Conservation (phyloP, 2,888 invertebrate species). For the Griposia aprilina region DNA sequence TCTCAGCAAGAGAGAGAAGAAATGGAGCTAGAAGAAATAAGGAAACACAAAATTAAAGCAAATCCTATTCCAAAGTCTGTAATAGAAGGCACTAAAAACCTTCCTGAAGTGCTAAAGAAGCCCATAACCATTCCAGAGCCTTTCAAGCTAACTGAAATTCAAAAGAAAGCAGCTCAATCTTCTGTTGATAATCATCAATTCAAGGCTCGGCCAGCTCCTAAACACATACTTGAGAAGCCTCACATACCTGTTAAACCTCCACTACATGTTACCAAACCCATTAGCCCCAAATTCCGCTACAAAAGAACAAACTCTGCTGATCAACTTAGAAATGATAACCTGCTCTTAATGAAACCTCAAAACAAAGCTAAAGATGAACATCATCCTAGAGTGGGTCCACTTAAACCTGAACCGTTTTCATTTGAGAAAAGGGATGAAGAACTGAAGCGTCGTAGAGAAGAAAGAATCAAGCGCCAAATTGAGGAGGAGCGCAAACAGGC, state of each 20-base stretch:
- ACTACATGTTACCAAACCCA: constrained; percentile 76
- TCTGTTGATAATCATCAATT: constrained; percentile 81
- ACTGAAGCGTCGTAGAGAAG: constrained; percentile 90
- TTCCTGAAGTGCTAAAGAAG: constrained; percentile 89
- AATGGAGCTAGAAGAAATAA: constrained; percentile 91
- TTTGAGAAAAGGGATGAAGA: constrained; percentile 92
- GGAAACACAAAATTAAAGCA: constrained; percentile 92
- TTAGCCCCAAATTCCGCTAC: constrained; percentile 82
- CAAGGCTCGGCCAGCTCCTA: constrained; percentile 92
- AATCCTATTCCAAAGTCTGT: constrained; percentile 92
- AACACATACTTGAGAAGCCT: constrained; percentile 87
- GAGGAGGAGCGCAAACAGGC: constrained; percentile 91
- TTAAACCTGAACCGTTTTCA: constrained; percentile 91
- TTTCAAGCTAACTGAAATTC: constrained; percentile 91
- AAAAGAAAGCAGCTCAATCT: constrained; percentile 81
- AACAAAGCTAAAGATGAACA: constrained; percentile 70
- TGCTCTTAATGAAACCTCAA: constrained; percentile 48
- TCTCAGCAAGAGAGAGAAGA: constrained; percentile 92
- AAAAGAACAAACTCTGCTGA: constrained; percentile 78
- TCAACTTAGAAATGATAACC: constrained; percentile 67
- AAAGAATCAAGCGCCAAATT: constrained; percentile 90
- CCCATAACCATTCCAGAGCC: constrained; percentile 91
- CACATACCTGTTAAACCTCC: constrained; percentile 79
- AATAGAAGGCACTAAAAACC: constrained; percentile 86
- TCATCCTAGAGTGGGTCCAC: constrained; percentile 77